These are phyloP conservation scores for Steinernema khuongi DNA, from an alignment of 1,140 invertebrate genomes.

Conservation along the genomic window DNA sequence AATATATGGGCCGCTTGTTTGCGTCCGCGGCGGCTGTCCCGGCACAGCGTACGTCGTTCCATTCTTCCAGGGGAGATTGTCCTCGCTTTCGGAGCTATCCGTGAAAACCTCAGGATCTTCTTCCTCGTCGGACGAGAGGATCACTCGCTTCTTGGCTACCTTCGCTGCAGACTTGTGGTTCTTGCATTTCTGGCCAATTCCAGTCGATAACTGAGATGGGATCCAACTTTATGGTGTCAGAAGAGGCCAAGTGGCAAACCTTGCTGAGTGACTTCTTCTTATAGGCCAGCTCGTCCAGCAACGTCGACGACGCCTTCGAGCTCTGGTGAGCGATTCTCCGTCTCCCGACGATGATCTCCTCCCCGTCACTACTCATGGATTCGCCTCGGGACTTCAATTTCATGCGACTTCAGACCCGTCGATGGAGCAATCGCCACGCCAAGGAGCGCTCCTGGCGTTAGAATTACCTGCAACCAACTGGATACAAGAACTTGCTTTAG, in stretches of 20 bases:
- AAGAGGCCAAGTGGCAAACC: background rate
- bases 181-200: background rate
- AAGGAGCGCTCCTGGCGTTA: background rate
- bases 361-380: background rate
- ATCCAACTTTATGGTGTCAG: background rate
- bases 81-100: too few relatives aligned
- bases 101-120: background rate
- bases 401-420: background rate
- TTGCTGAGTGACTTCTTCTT: background rate
- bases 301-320: background rate
- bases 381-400: background rate
- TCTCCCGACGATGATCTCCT: background rate
- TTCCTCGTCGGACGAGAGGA: background rate
- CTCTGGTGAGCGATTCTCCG: background rate
- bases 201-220: background rate
- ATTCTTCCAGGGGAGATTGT: too few relatives aligned
- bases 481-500: background rate
- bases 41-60: too few relatives aligned
- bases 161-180: too few relatives aligned
- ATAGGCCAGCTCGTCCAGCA: background rate
- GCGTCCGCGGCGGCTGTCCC: background rate
- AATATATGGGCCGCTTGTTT: background rate
- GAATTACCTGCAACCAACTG: background rate
- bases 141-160: slow-evolving; percentile 4
- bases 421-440: background rate